Evolutionary conservation across 1,140 invertebrate species (phyloP), one percentile per base, ranked within the genome.

Genomic region (Venturia canescens): DNA sequence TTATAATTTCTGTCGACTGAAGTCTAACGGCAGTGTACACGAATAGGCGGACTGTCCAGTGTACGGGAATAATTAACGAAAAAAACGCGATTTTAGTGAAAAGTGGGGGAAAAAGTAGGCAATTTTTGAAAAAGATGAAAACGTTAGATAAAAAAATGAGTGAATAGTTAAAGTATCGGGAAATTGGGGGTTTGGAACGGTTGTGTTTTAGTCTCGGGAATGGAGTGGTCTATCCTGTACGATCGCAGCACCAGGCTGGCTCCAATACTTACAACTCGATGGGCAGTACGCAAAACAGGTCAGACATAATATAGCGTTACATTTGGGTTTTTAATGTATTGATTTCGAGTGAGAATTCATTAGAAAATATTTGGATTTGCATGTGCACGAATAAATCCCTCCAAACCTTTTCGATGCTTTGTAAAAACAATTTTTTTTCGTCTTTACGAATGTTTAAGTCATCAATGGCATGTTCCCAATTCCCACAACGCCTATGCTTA

Each of bases 251-350:
- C 88, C 94, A 95, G 88, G 91, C 91, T 85, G 89, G 91, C 85
- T 92, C 91, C 87, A 94, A 93, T 93, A 94, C 93, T 86, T 98
- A 98, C 94, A 94, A 97, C 93, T 97, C 97, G 84, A 97, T 98
- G 96, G 97, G 96, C 90, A 96, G 94, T 91, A 97, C 96, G 87
- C 94, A 94, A 87, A 95, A 95, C 93, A 96, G 96, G 96, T 97
- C 94, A 96, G 95, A 94, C n/a, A 91, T 86, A 87, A 86, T 82
- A 86, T 83, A 88, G 82, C 83, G 77, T 85, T 86, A 82, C 57
- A 31, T 80, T 66, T 63, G 44, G 16, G 78, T 27, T 57, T 60
- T 18, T 11, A 38, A 2, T 70, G 84, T 74, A 82, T 44, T n/a
- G 82, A 85, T 53, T 27, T 74, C 81, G 57, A 60, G 77, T 67